phyloP scores from a whole-genome alignment of 1,140 invertebrate genomes.

The Palaemon carinicauda region DNA sequence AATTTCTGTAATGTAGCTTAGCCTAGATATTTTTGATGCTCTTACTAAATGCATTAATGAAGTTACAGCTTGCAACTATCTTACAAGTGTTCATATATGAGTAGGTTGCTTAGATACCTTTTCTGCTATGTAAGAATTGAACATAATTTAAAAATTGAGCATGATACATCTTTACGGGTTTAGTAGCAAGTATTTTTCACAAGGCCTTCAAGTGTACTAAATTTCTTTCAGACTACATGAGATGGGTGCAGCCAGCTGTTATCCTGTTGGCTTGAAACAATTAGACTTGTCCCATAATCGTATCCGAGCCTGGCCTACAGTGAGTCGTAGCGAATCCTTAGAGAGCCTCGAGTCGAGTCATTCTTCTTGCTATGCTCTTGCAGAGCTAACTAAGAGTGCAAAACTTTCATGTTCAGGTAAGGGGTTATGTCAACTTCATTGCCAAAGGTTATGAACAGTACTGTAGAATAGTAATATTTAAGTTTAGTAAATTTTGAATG shows the following conservation, averaged over 20 bases:
- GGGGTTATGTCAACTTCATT: neutral
- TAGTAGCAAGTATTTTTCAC: too few relatives aligned
- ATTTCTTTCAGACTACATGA: slow-evolving; percentile 61
- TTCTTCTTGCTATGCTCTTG: slow-evolving; percentile 39
- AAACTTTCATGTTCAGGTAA: slow-evolving; percentile 38
- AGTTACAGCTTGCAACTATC: too few relatives aligned
- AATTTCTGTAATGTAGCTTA: too few relatives aligned
- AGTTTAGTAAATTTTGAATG: too few relatives aligned
- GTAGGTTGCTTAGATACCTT: too few relatives aligned
- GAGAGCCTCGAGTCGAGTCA: slow-evolving; percentile 39
- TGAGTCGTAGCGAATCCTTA: slow-evolving; percentile 42
- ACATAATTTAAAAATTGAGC: too few relatives aligned
- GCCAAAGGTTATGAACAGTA: neutral
- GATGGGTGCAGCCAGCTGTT: slow-evolving; percentile 89
- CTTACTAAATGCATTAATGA: too few relatives aligned
- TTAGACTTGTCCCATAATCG: slow-evolving; percentile 93
- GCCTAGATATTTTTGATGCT: too few relatives aligned
- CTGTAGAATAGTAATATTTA: neutral
- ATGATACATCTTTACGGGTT: too few relatives aligned
- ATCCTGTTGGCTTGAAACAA: slow-evolving; percentile 87
- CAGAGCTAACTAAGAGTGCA: slow-evolving; percentile 13
- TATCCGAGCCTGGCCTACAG: slow-evolving; percentile 81
- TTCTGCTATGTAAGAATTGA: too few relatives aligned
- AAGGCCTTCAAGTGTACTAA: neutral
- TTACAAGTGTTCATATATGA: too few relatives aligned